Conservation (phyloP, 37 sponge, comb jelly and placozoan species). For the Amphimedon queenslandica region DNA sequence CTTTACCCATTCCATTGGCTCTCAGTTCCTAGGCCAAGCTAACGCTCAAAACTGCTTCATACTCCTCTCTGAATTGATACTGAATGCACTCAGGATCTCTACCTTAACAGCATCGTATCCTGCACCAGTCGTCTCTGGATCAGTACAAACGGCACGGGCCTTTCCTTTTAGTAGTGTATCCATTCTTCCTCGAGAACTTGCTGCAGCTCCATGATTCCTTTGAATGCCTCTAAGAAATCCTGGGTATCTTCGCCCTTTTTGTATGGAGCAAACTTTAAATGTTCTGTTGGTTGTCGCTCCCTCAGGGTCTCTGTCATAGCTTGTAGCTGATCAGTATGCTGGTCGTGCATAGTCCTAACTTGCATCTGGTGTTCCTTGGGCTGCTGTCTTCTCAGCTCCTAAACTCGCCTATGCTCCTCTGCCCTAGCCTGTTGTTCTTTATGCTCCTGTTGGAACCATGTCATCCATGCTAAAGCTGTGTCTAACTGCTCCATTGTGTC, state of each 20-base stretch:
- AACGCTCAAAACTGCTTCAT: background rate
- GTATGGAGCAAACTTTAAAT: background rate
- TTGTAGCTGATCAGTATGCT: background rate
- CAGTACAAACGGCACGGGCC: slow-evolving; percentile 2
- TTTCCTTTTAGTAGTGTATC: background rate
- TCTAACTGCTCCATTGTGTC: too few species aligned
- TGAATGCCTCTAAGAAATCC: slow-evolving; percentile 1
- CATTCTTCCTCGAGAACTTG: background rate
- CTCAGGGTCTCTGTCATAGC: background rate
- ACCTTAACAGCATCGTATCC: background rate
- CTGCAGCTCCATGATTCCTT: slow-evolving; percentile 4
- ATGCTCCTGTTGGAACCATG: slow-evolving; percentile 7
- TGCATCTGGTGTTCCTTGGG: too few species aligned
- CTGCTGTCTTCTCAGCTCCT: background rate
- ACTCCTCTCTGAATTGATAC: background rate
- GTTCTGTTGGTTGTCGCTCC: background rate
- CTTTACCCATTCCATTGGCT: slow-evolving; percentile 1
- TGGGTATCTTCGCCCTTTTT: background rate
- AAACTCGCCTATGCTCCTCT: too few species aligned
- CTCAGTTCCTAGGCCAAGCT: background rate
- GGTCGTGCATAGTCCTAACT: slow-evolving; percentile 2
- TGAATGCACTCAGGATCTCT: background rate
- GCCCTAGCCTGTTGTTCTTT: too few species aligned
- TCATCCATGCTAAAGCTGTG: too few species aligned
- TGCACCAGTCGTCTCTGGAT: background rate